These are phyloP conservation scores for Phragmatobia fuliginosa DNA, from an alignment of 2,888 invertebrate species.

Conservation along the genomic window DNA sequence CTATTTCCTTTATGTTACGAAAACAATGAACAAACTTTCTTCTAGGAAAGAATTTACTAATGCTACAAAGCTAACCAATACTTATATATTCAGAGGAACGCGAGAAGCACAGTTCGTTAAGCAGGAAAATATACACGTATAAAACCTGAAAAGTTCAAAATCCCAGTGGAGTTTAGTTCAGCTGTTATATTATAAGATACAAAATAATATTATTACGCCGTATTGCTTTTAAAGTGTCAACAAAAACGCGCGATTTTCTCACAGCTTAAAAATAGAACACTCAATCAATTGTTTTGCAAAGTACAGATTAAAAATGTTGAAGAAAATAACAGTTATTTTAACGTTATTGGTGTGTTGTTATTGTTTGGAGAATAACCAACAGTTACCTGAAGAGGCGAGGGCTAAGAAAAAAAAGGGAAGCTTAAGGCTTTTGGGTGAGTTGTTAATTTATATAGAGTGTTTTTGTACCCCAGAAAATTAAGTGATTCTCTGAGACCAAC, in stretches of 20 bases:
- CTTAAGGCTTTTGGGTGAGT: constrained; percentile 73
- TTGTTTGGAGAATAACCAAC: constrained; percentile 67
- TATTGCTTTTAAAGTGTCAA: constrained; percentile 3
- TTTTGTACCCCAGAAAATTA: constrained; percentile 14
- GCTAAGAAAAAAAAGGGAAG: constrained; percentile 77
- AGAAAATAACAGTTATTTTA: constrained; percentile 59
- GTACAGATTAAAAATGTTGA: constrained; percentile 59
- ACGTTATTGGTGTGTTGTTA: constrained; percentile 70
- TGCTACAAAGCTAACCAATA: constrained; percentile 55
- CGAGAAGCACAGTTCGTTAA: constrained; percentile 61
- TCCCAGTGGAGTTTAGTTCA: constrained; percentile 17
- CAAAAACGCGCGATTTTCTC: constrained; percentile 19
- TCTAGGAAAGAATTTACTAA: constrained; percentile 69
- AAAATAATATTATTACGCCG: constrained; percentile 9
- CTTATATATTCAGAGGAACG: constrained; percentile 73
- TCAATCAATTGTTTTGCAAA: constrained; percentile 14
- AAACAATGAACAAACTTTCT: constrained; percentile 80
- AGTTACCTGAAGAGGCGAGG: constrained; percentile 68
- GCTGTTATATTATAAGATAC: constrained; percentile 23
- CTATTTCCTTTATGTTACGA: constrained; percentile 72
- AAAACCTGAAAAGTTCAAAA: constrained; percentile 29
- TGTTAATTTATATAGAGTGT: constrained; percentile 29
- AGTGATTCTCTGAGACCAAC: constrained; percentile 19
- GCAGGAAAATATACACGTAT: constrained; percentile 39
- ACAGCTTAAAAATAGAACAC: constrained; percentile 13